Evolutionary conservation across 1,140 invertebrate species (phyloP), one percentile per base, ranked within the genome.

Genomic region (Drosophila orena): DNA sequence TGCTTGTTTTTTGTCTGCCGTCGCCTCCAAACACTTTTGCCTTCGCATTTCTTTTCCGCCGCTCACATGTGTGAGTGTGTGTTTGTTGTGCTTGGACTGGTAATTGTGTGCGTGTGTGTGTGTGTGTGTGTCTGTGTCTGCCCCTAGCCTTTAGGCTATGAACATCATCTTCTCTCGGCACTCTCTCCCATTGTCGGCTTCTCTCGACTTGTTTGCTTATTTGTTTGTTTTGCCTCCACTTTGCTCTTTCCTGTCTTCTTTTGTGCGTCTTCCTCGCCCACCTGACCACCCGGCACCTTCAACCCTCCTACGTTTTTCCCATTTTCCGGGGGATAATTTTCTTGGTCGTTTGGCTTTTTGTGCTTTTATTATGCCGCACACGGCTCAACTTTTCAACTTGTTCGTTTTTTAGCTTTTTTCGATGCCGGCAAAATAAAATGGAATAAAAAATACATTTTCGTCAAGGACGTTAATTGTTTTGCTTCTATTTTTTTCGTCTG

Each of bases 401-500:
- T 61, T 81, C 56, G 30, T 65, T 81, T 71, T 68, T 81, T 80
- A 80, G 71, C 70, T 80, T 78, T 71, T 85, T 85, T 85, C 69
- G 43, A 58, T 85, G 77, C 61, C 65, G 47, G 70, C 64, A 55
- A 70, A 54, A 79, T 74, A 80, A 74, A 75, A 79, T 59, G 65
- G 70, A 84, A 75, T 59, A 65, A 81, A 81, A 81, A 81, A 79
- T 79, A 89, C 70, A 76, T 79, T 81, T 88, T 81, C 84, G 84
- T 79, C 86, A 90, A 90, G 85, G 85, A 90, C 86, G 85, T 90
- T 85, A 90, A 90, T 90, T 90, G 86, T 90, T 90, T 90, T 90
- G 85, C 85, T 90, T 90, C 86, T 90, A 90, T 90, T 90, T 89
- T 85, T 85, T 81, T 77, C 70, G 80, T 65, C 73, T 53, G 52